These are phyloP conservation scores for Neotoma lepida DNA, from an alignment of 2,113 vertebrate species.

Conservation along the genomic window DNA sequence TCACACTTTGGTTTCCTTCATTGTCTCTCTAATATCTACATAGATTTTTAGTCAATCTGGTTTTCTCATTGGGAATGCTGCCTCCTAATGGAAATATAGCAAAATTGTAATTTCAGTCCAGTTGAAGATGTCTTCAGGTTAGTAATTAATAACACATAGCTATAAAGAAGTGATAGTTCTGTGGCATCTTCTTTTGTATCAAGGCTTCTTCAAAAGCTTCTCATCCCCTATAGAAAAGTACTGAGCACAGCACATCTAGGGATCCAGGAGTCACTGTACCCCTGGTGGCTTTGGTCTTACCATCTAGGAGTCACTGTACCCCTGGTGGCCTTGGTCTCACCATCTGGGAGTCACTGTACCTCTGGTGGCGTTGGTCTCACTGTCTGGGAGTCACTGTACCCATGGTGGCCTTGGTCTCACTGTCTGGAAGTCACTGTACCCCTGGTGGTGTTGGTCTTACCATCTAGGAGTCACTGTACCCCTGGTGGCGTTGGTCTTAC, in stretches of 20 bases:
- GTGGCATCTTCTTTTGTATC: background rate
- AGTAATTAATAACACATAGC: background rate
- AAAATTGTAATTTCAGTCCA: slow-evolving; percentile 35
- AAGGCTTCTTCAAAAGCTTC: background rate
- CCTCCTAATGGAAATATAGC: background rate
- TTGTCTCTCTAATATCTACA: background rate
- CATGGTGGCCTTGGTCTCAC: background rate
- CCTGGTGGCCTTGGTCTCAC: background rate
- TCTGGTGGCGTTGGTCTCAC: background rate
- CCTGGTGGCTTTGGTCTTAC: background rate
- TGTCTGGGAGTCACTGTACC: background rate
- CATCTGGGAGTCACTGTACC: background rate
- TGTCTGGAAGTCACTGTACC: background rate
- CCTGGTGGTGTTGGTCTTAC: background rate
- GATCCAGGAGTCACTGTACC: background rate
- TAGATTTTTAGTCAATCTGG: background rate
- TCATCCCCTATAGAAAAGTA: background rate
- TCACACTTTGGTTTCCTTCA: background rate
- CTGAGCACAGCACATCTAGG: background rate
- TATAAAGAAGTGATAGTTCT: background rate
- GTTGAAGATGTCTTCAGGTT: background rate
- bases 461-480: background rate
- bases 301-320: background rate
- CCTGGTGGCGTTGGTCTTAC: background rate
- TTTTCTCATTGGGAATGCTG: background rate